Conservation (phyloP, 2,888 invertebrate genomes). For the Tolmerus cingulatus region DNA sequence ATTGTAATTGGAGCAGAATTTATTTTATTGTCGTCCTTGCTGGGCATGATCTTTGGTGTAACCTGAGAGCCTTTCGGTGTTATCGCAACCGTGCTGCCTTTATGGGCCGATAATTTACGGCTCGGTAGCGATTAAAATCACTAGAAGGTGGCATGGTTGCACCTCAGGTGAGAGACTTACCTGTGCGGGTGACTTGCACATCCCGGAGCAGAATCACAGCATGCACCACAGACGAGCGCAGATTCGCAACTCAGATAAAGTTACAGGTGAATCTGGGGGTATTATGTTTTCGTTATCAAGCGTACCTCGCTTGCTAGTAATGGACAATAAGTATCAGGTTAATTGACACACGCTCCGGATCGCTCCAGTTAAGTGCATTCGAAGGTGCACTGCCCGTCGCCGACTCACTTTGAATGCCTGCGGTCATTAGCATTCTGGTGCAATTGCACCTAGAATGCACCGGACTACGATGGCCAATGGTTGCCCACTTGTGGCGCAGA, state of each 20-base stretch:
- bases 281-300: neutral
- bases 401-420: neutral
- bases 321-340: constrained; percentile 18
- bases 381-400: neutral
- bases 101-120: constrained; percentile 48
- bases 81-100: constrained; percentile 38
- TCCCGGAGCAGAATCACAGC: neutral
- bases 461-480: neutral
- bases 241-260: neutral
- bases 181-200: constrained; percentile 16
- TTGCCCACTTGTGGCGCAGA: neutral
- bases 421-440: neutral
- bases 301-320: neutral
- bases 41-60: constrained; percentile 38
- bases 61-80: constrained; percentile 38
- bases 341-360: neutral
- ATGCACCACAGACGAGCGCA: neutral
- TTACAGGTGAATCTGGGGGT: constrained; percentile 29
- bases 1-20: constrained; percentile 49
- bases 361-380: neutral
- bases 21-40: constrained; percentile 47
- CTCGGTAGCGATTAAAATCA: constrained; percentile 42
- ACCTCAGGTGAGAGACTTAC: constrained; percentile 26
- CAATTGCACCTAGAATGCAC: neutral
- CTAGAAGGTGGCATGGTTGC: constrained; percentile 28